Evolutionary conservation across 2,113 vertebrate species (phyloP).

Genomic region (Osmerus mordax): DNA sequence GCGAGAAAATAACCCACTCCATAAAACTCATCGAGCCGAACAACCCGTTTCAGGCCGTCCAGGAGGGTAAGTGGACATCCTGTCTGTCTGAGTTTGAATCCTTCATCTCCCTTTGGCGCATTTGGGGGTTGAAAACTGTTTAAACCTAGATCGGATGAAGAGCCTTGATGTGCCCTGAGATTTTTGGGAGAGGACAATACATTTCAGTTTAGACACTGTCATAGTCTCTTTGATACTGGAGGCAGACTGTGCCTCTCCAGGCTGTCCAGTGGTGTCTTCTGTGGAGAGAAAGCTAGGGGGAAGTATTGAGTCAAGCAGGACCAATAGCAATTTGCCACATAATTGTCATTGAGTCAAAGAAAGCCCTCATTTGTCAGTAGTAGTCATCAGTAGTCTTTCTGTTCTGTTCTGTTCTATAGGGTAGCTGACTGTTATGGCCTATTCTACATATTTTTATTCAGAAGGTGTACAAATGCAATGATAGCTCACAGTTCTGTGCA

Average conservation of each 20-base stretch:
- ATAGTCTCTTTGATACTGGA: not conserved
- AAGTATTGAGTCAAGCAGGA: slow-evolving; percentile 50
- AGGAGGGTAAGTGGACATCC: slow-evolving; percentile 86
- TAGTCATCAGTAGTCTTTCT: too few species aligned
- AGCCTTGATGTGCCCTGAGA: not conserved
- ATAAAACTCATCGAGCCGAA: slow-evolving; percentile 96
- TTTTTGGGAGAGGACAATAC: not conserved
- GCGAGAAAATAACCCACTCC: slow-evolving; percentile 97
- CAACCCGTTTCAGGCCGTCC: slow-evolving; percentile 96
- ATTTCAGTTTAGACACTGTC: not conserved
- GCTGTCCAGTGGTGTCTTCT: slow-evolving; percentile 28
- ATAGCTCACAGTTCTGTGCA: too few species aligned
- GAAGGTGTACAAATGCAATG: too few species aligned
- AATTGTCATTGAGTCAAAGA: slow-evolving; percentile 29
- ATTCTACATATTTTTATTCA: too few species aligned
- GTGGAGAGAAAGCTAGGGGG: slow-evolving; percentile 46
- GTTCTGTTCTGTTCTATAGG: too few species aligned
- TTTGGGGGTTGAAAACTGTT: not conserved
- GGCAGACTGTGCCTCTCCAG: slow-evolving; percentile 2
- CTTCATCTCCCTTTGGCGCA: not conserved
- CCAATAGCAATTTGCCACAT: slow-evolving; percentile 35
- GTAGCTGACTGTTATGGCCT: too few species aligned
- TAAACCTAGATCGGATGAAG: not conserved
- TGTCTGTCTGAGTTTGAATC: not conserved
- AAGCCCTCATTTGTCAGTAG: not conserved